Conservation (phyloP, 2,113 vertebrate genomes). For the Cynocephalus volans region DNA sequence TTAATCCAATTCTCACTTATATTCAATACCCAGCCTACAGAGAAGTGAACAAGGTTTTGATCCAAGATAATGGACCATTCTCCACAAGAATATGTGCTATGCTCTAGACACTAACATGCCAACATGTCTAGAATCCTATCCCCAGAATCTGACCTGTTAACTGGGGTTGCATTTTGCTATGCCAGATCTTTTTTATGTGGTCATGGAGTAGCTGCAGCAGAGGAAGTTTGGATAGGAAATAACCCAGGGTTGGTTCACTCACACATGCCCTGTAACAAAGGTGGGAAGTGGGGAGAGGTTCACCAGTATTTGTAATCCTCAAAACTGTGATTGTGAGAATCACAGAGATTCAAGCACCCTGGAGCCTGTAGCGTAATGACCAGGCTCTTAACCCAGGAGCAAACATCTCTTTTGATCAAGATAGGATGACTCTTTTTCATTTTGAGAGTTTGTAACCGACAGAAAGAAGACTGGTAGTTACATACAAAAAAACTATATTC, state of each 20-base stretch:
- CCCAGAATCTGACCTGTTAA: conserved; percentile 14
- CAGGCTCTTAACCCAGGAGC: background rate
- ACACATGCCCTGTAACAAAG: background rate
- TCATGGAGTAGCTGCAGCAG: background rate
- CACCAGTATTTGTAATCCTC: conserved; percentile 22
- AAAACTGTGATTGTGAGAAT: background rate
- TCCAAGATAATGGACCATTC: conserved; percentile 35
- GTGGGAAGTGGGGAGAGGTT: background rate
- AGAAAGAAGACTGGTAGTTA: conserved; percentile 15
- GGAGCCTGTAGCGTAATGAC: background rate
- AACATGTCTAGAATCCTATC: conserved; percentile 11
- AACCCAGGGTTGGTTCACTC: background rate
- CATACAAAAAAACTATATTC: conserved; percentile 17
- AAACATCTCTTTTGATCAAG: conserved; percentile 19
- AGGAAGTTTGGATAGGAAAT: background rate
- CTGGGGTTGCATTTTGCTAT: background rate
- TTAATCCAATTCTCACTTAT: background rate
- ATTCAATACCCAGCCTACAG: conserved; percentile 4
- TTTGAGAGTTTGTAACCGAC: conserved; percentile 6
- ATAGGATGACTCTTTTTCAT: conserved; percentile 1
- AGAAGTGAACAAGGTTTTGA: conserved; percentile 34
- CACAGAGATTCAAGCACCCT: conserved; percentile 1
- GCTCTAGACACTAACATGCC: background rate
- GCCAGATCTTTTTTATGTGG: background rate
- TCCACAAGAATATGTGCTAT: conserved; percentile 13